These are phyloP conservation scores for Agrochola lychnidis DNA, from an alignment of 2,888 invertebrate genomes.

Conservation along the genomic window DNA sequence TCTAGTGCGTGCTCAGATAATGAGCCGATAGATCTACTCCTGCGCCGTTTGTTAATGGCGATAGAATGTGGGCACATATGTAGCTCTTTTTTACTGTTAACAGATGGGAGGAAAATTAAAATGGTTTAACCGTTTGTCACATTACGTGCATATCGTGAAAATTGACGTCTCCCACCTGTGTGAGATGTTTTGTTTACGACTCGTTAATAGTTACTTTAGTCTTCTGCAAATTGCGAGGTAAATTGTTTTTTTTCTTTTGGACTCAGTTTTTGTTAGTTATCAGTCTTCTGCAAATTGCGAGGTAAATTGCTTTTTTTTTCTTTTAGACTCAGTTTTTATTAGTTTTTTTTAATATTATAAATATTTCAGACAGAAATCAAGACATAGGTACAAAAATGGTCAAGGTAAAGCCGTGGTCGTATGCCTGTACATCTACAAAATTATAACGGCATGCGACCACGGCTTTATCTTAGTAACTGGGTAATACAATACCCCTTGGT, in stretches of 20 bases:
- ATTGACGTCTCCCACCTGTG: neutral
- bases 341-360: too few relatives aligned
- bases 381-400: too few relatives aligned
- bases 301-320: neutral
- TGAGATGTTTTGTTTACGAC: neutral
- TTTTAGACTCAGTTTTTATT: too few relatives aligned
- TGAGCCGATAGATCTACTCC: constrained; percentile 49
- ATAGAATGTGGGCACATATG: constrained; percentile 36
- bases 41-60: constrained; percentile 31
- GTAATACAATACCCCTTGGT: too few relatives aligned
- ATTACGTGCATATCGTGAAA: neutral
- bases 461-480: too few relatives aligned
- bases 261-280: too few relatives aligned
- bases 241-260: neutral
- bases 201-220: neutral
- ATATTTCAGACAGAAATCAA: too few relatives aligned
- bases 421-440: too few relatives aligned
- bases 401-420: too few relatives aligned
- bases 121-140: neutral
- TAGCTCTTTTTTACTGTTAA: constrained; percentile 4
- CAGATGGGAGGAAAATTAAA: constrained; percentile 17
- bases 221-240: neutral
- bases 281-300: neutral
- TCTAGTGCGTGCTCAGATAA: constrained; percentile 58
- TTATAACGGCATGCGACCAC: too few relatives aligned